Base-by-base conservation (phyloP, 37 sponge, comb jelly and placozoan genomes). In the Chondrosia reniformis region DNA sequence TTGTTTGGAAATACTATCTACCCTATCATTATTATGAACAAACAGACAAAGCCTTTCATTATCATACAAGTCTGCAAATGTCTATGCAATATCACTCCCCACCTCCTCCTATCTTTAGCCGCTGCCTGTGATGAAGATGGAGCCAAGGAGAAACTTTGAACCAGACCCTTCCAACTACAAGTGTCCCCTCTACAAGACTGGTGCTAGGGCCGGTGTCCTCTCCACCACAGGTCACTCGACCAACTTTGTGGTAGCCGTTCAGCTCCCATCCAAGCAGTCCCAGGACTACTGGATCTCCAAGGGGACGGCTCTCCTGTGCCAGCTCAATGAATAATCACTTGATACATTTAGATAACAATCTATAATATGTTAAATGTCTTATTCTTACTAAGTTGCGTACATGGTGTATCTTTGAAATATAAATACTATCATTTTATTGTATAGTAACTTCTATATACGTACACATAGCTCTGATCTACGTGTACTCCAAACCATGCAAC, bases 141-240 rank as follows among this genome's bases (percentile, higher is more conserved):
- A 93, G 33, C 97, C 97, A 3, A 72, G 81, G 3, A 88, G 81
- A 52, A 82, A 93, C 82, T 81, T 75, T 46, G 58, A 64, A 17
- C 80, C 72, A 33, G 88, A 93, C 74, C 76, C 85, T 10, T 57
- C 49, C 19, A 65, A 75, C 46, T 93, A 93, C 76, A 83, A 81
- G 42, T 80, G 76, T 45, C 97, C 97, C 1, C 65, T 96, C 30
- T 96, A 96, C 81, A 96, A 96, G 73, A 96, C 97, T 49, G 84
- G 71, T 0, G 87, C 89, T 9, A 45, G 95, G 39, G 92, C 94
- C 66, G 97, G 97, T 37, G 84, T 90, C 25, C 79, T 96, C 25
- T 96, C 96, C 17, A 96, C 96, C 45, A 96, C 96, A 61, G 97
- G 97, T 76, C 99, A 98, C 63, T 98, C 99, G 39, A 98, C 99